These are phyloP conservation scores for Delphinus delphis DNA, from an alignment of 2,113 vertebrate species.

Conservation along the genomic window DNA sequence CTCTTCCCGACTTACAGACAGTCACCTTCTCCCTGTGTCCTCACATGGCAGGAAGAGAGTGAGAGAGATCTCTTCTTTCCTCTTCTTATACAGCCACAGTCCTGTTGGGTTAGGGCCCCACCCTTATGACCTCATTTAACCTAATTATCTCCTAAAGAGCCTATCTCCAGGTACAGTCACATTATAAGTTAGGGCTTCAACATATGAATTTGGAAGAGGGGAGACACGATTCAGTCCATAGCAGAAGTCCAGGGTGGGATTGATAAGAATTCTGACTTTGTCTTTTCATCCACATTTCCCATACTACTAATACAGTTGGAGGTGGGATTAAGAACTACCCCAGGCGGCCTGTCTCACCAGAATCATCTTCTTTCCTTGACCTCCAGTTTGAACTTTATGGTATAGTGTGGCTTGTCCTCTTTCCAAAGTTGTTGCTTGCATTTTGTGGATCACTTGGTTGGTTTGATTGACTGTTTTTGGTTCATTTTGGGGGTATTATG, in stretches of 20 bases:
- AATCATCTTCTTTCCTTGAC: background rate
- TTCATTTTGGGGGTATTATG: background rate
- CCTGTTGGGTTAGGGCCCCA: background rate
- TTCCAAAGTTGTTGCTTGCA: background rate
- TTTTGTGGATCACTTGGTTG: background rate
- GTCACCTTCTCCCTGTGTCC: background rate
- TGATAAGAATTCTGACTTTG: background rate
- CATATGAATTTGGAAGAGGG: background rate
- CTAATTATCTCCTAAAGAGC: background rate
- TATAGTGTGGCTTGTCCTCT: background rate
- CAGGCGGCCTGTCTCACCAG: background rate
- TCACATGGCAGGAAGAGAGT: background rate
- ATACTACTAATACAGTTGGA: background rate
- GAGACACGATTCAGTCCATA: background rate
- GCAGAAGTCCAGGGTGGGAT: background rate
- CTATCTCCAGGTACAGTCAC: background rate
- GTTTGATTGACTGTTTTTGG: background rate
- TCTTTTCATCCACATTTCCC: background rate
- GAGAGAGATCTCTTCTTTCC: background rate
- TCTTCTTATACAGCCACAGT: background rate
- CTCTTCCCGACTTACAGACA: background rate
- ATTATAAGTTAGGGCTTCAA: background rate
- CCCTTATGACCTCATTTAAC: background rate
- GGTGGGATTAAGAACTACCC: background rate
- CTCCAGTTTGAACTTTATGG: background rate